These are phyloP conservation scores for Cariama cristata DNA, from an alignment of 2,113 vertebrate species.

Conservation along the genomic window DNA sequence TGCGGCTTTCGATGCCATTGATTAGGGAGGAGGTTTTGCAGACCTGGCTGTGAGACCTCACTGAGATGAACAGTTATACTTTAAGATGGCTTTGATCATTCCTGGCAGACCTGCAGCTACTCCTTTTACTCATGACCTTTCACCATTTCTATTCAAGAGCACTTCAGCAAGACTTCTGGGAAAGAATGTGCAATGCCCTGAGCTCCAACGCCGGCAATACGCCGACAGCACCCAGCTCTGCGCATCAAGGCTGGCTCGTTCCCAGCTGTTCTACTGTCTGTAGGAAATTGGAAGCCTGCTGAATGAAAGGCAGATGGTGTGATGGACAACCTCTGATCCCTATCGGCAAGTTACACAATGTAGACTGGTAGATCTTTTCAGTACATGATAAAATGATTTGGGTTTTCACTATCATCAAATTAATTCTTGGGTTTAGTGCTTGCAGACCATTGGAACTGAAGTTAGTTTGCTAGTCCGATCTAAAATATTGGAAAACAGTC, in stretches of 20 bases:
- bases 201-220: neutral
- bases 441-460: neutral
- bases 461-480: neutral
- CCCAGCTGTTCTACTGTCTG: constrained; percentile 30
- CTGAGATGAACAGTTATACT: neutral
- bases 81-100: neutral
- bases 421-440: neutral
- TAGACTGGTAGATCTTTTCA: constrained; percentile 13
- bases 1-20: neutral
- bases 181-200: constrained; percentile 8
- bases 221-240: constrained; percentile 14
- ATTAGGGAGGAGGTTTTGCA: constrained; percentile 13
- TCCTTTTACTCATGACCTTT: constrained; percentile 17
- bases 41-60: neutral
- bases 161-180: constrained; percentile 29
- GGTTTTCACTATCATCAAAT: neutral
- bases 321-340: constrained; percentile 56
- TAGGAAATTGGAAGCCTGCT: constrained; percentile 23
- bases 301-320: constrained; percentile 51
- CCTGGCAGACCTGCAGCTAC: neutral
- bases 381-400: constrained; percentile 7
- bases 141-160: constrained; percentile 17
- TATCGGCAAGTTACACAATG: neutral
- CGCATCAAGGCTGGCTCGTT: neutral
- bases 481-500: neutral